Evolutionary conservation across 2,888 invertebrate species (phyloP).

Genomic region (Agrilus cyanescens): DNA sequence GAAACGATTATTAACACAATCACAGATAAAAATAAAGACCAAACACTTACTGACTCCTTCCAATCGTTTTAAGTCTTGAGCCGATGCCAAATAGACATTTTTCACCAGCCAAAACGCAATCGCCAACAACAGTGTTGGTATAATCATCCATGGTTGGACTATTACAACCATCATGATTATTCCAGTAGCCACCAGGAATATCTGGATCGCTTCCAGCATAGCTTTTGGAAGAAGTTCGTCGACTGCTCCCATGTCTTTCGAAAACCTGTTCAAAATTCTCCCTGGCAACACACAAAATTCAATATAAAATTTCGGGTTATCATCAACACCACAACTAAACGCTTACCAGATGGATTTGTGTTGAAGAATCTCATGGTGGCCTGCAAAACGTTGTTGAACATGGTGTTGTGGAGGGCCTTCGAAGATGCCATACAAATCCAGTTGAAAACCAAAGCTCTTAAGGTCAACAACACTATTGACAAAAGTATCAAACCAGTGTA

Average conservation of each 20-base stretch:
- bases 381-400: conserved; percentile 63
- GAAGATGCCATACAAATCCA: conserved; percentile 66
- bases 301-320: not conserved
- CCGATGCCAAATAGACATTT: conserved; percentile 54
- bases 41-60: conserved; percentile 38
- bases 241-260: conserved; percentile 71
- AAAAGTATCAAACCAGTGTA: conserved; percentile 47
- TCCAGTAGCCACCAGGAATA: conserved; percentile 58
- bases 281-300: conserved; percentile 36
- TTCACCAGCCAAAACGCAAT: conserved; percentile 52
- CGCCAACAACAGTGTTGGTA: conserved; percentile 50
- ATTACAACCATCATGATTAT: conserved; percentile 60
- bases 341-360: conserved; percentile 63
- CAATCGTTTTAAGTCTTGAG: conserved; percentile 59
- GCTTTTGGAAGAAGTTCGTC: conserved; percentile 60
- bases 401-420: conserved; percentile 59
- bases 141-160: conserved; percentile 55
- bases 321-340: conserved; percentile 4
- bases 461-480: conserved; percentile 49
- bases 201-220: conserved; percentile 50
- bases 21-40: not conserved
- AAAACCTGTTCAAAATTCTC: conserved; percentile 70
- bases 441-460: conserved; percentile 58
- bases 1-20: too few species aligned
- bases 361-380: conserved; percentile 77